phyloP scores from a whole-genome alignment of 2,797 vertebrate genomes.

The Euphonia xanthogaster region DNA sequence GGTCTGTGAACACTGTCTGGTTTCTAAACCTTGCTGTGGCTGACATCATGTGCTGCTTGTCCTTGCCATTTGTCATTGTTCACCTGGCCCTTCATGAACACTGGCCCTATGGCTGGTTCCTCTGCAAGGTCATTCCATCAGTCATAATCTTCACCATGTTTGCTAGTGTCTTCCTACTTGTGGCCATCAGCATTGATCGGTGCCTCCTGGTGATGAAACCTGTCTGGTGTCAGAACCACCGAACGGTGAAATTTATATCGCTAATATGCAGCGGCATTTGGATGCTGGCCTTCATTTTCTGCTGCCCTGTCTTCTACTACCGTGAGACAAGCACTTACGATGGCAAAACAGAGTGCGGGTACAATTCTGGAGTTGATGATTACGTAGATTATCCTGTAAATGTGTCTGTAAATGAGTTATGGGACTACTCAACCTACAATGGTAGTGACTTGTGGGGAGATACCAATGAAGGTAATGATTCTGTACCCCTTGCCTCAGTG shows the following conservation, averaged over 20 bases:
- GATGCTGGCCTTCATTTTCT: slow-evolving; percentile 74
- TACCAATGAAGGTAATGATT: background rate
- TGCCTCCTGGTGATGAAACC: slow-evolving; percentile 79
- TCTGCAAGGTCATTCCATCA: slow-evolving; percentile 81
- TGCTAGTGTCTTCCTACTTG: slow-evolving; percentile 80
- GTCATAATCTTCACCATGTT: slow-evolving; percentile 83
- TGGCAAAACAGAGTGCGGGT: slow-evolving; percentile 35
- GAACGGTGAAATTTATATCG: slow-evolving; percentile 43
- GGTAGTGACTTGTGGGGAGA: background rate
- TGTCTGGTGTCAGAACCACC: slow-evolving; percentile 83
- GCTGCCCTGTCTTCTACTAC: slow-evolving; percentile 75
- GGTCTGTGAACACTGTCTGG: slow-evolving; percentile 79
- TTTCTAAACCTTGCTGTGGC: slow-evolving; percentile 82
- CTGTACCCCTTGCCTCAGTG: background rate
- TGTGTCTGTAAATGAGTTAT: background rate
- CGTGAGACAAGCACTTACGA: background rate
- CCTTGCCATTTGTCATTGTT: slow-evolving; percentile 75
- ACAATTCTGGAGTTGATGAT: background rate
- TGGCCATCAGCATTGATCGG: slow-evolving; percentile 79
- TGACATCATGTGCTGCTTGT: slow-evolving; percentile 81
- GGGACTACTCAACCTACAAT: background rate
- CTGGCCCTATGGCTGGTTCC: slow-evolving; percentile 77
- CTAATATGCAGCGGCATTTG: slow-evolving; percentile 70
- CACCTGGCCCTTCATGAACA: slow-evolving; percentile 64
- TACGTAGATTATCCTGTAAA: background rate